phyloP scores from a whole-genome alignment of 1,140 invertebrate species.

The Cepaea nemoralis region DNA sequence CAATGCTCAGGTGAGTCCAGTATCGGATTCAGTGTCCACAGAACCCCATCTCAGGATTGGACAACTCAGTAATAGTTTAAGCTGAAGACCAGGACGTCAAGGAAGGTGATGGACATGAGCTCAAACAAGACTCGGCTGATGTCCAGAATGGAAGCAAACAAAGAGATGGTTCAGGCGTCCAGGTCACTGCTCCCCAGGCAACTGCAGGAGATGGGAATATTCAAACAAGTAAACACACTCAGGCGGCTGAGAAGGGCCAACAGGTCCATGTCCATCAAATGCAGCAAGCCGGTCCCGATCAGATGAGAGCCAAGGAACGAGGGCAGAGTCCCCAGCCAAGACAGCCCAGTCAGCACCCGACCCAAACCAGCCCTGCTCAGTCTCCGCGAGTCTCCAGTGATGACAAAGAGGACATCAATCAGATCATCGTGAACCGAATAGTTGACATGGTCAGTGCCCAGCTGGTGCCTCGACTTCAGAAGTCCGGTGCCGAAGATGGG shows the following conservation, averaged over 20 bases:
- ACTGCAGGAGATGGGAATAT: not conserved
- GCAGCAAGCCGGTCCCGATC: not conserved
- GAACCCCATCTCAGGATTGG: not conserved
- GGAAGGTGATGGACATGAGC: not conserved
- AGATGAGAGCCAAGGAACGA: not conserved
- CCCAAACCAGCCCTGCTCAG: not conserved
- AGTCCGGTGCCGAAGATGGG: not conserved
- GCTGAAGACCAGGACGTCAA: not conserved
- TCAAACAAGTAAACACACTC: not conserved
- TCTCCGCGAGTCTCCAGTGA: not conserved
- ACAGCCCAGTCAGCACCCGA: not conserved
- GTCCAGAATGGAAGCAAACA: no score
- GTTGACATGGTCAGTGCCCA: not conserved
- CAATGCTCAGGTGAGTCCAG: not conserved
- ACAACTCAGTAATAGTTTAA: no score
- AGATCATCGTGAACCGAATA: not conserved
- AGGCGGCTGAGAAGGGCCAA: not conserved
- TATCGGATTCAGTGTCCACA: not conserved
- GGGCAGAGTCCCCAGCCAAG: not conserved
- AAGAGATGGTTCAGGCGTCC: not conserved
- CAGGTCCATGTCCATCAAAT: not conserved
- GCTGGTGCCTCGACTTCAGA: not conserved
- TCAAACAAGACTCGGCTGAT: no score
- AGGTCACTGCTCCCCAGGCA: not conserved
- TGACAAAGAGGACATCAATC: not conserved